phyloP scores from a whole-genome alignment of 2,888 invertebrate species.

The Scaptomyza reducta region DNA sequence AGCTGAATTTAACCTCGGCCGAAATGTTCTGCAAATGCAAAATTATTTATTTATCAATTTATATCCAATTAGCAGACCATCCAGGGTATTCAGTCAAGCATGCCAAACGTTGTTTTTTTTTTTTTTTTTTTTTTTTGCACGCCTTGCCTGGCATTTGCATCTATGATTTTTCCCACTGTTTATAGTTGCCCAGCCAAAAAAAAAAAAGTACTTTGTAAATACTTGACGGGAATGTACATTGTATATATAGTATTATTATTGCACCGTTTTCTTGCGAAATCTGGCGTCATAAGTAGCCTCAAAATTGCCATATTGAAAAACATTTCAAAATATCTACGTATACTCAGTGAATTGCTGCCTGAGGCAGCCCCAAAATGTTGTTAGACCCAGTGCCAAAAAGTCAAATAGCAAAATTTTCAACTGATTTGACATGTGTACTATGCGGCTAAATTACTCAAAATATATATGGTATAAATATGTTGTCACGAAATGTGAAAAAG shows the following conservation, averaged over 20 bases:
- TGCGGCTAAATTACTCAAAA: not conserved
- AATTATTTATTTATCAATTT: slow-evolving; percentile 3
- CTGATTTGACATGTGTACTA: slow-evolving; percentile 25
- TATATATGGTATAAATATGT: not conserved
- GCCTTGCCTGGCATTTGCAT: slow-evolving; percentile 17
- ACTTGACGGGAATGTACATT: not conserved
- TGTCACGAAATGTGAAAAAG: not conserved
- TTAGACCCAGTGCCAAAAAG: slow-evolving; percentile 38
- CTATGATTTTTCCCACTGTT: slow-evolving; percentile 1
- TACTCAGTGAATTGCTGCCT: not conserved
- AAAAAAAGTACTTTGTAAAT: slow-evolving; percentile 15
- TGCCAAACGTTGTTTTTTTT: slow-evolving; percentile 2
- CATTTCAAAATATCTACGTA: slow-evolving; percentile 18
- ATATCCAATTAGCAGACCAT: slow-evolving; percentile 4
- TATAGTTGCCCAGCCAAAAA: slow-evolving; percentile 3
- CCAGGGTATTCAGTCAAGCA: slow-evolving; percentile 31
- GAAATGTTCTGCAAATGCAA: slow-evolving; percentile 70
- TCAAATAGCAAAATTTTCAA: slow-evolving; percentile 40
- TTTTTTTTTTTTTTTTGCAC: not conserved
- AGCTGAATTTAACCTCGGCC: slow-evolving; percentile 77
- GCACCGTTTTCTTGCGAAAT: slow-evolving; percentile 40
- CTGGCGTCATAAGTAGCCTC: slow-evolving; percentile 43
- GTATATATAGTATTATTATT: slow-evolving; percentile 3
- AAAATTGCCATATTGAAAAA: slow-evolving; percentile 39
- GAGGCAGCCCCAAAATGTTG: slow-evolving; percentile 9